A percentile compares a stretch with the other conserved stretches of the same genome.
Conservation (phyloP, 2,888 invertebrate genomes). For the Orthonevra nobilis region DNA sequence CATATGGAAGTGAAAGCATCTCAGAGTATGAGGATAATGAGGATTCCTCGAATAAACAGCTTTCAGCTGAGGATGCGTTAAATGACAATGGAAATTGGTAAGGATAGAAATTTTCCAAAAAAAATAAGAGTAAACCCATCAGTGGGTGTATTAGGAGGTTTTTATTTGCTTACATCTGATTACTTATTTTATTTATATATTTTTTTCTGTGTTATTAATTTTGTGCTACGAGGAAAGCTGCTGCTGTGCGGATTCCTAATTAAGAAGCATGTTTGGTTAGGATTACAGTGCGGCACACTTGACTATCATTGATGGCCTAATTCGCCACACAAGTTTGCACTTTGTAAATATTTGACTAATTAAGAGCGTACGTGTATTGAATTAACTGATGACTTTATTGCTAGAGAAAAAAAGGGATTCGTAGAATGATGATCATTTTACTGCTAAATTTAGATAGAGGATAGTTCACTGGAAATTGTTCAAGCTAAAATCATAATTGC, state of each 20-base stretch:
- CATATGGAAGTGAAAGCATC: slow-evolving; percentile 60
- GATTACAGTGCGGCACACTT: not conserved
- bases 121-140: not conserved
- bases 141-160: slow-evolving; percentile 13
- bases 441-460: too few relatives aligned
- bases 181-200: not conserved
- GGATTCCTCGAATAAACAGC: slow-evolving; percentile 45
- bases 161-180: not conserved
- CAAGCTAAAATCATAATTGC: too few relatives aligned
- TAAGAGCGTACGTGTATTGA: too few relatives aligned
- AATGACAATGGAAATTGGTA: slow-evolving; percentile 43
- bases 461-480: too few relatives aligned
- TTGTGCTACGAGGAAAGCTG: not conserved
- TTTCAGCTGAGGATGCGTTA: slow-evolving; percentile 18
- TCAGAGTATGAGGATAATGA: slow-evolving; percentile 72
- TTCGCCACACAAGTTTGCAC: not conserved
- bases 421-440: too few relatives aligned
- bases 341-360: slow-evolving; percentile 3
- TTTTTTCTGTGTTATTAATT: not conserved
- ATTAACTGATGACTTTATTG: too few relatives aligned
- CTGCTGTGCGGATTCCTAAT: slow-evolving; percentile 8
- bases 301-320: not conserved
- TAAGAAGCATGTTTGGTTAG: not conserved
- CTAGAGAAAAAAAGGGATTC: too few relatives aligned
- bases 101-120: slow-evolving; percentile 17